These are phyloP conservation scores for Mythimna ferrago DNA, from an alignment of 2,888 invertebrate species.

Conservation along the genomic window DNA sequence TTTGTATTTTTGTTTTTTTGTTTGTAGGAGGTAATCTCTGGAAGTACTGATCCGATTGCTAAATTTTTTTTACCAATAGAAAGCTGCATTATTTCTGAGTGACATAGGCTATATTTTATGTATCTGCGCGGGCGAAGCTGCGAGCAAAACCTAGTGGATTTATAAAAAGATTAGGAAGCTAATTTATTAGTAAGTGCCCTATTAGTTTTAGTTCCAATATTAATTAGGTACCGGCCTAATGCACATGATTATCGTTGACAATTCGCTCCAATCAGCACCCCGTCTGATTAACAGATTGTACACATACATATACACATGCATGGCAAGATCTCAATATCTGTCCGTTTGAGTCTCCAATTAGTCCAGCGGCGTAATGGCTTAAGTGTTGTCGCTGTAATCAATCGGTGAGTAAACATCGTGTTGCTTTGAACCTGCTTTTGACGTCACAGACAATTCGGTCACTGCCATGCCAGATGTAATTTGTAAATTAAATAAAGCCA, in stretches of 20 bases:
- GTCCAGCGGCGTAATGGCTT: constrained; percentile 70
- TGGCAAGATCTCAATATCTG: constrained; percentile 44
- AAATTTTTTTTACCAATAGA: too few relatives aligned
- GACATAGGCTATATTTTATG: too few relatives aligned
- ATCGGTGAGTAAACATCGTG: constrained; percentile 72
- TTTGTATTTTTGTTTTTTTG: too few relatives aligned
- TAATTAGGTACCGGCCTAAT: constrained; percentile 50
- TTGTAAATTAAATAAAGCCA: constrained; percentile 27
- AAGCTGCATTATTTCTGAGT: too few relatives aligned
- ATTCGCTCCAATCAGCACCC: constrained; percentile 55
- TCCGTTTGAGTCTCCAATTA: constrained; percentile 76
- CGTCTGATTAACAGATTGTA: constrained; percentile 53
- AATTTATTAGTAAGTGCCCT: neutral
- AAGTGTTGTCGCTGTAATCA: constrained; percentile 76
- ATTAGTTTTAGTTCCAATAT: neutral
- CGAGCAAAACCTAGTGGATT: neutral
- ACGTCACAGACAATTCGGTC: constrained; percentile 44
- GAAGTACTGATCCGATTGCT: too few relatives aligned
- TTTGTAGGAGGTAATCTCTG: too few relatives aligned
- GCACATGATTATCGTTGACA: constrained; percentile 27
- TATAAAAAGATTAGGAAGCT: neutral
- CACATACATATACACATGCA: constrained; percentile 27
- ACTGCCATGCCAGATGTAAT: constrained; percentile 16
- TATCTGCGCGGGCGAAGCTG: too few relatives aligned
- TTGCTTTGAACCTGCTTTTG: constrained; percentile 72